phyloP scores from a whole-genome alignment of 2,888 invertebrate species.

The Xestobium rufovillosum region DNA sequence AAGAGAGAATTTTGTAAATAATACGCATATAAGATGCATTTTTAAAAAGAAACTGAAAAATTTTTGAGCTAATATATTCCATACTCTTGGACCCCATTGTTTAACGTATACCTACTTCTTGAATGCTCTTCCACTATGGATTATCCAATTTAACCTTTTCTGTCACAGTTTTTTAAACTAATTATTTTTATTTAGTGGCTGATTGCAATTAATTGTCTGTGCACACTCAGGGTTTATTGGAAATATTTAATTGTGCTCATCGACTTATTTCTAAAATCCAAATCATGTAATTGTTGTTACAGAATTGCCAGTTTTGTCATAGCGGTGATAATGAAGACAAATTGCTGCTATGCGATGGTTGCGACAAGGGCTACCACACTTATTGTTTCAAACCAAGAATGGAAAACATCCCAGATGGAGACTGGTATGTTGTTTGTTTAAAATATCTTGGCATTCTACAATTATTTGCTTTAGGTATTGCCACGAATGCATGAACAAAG shows the following conservation, averaged over 20 bases:
- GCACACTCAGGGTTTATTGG: conserved; percentile 5
- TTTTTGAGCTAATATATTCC: too few species aligned
- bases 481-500: conserved; percentile 90
- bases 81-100: too few species aligned
- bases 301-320: conserved; percentile 97
- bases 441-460: too few species aligned
- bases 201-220: conserved; percentile 1
- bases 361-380: conserved; percentile 97
- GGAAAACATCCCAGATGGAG: conserved; percentile 94
- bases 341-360: conserved; percentile 90
- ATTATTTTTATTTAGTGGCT: too few species aligned
- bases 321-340: conserved; percentile 95
- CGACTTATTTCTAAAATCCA: conserved; percentile 5
- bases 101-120: too few species aligned
- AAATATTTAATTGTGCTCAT: not conserved
- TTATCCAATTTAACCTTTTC: too few species aligned
- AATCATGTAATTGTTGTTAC: conserved; percentile 37
- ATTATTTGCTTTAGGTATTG: too few species aligned
- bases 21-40: too few species aligned
- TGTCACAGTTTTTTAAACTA: too few species aligned
- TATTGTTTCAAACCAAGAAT: conserved; percentile 97
- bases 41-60: too few species aligned
- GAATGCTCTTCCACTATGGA: too few species aligned
- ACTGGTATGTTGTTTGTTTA: conserved; percentile 71
- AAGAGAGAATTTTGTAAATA: too few species aligned